Evolutionary conservation across 2,113 vertebrate species (phyloP), one percentile per base, ranked within the genome.

Genomic region (Phalacrocorax brasilianus): DNA sequence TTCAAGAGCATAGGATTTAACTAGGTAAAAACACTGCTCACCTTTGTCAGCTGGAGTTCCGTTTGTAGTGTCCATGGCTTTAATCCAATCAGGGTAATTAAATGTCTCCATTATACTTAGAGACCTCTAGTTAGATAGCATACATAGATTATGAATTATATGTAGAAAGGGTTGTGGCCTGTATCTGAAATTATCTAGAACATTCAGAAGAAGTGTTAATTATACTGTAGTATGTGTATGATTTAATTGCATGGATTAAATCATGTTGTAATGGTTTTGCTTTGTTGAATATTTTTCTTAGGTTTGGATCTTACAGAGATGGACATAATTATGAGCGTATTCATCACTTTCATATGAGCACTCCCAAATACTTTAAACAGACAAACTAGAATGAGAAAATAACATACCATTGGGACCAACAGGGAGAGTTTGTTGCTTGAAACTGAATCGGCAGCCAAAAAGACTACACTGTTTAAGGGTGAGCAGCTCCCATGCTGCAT

Each of bases 291-390:
- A 20, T 89, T 93, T 95, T 94, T 95, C 74, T 91, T 85, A 98
- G 98, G 90, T 98, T 98, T 98, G 98, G 97, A 94, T 98, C 98
- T 77, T 98, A 98, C 13, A 98, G 98, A 97, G 97, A 97, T 82
- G 98, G 98, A 82, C 98, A 98, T 77, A 97, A 98, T 93, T 92
- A 96, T 72, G 93, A 97, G 61, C 97, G 80, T 42, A 97, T 96
- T 88, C 98, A 98, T 91, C 97, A 93, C 84, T 98, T 98, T 78
- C 98, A 98, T 88, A 98, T 98, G 98, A 98, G 95, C 85, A 98
- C 98, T 50, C 98, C 98, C 40, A 98, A 98, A 70, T 98, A 98
- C 88, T 98, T 98, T 89, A 78, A 97, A 75, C 83, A 17, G 94
- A 71, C 28, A 49, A 86, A 93, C 92, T 97, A 96, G 91, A 91